Conservation (phyloP, 2,797 vertebrate genomes). For the Catostomus latipinnis region DNA sequence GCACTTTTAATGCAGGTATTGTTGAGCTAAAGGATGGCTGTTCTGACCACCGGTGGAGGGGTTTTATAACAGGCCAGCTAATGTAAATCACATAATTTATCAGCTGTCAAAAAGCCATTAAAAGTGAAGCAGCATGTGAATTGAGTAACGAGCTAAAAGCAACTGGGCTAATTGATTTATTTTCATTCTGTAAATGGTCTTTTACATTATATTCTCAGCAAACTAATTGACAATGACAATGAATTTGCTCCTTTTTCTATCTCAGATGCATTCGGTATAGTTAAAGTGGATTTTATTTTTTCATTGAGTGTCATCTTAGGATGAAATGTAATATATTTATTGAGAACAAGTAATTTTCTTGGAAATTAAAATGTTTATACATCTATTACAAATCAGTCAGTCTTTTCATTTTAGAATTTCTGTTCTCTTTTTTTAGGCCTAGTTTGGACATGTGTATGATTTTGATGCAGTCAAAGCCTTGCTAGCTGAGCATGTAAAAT, state of each 20-base stretch:
- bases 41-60: conserved; percentile 40
- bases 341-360: background rate
- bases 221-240: conserved; percentile 50
- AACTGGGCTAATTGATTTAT: conserved; percentile 63
- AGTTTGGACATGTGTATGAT: conserved; percentile 23
- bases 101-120: conserved; percentile 63
- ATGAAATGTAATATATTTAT: conserved; percentile 20
- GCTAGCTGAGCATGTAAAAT: conserved; percentile 52
- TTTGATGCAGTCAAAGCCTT: conserved; percentile 43
- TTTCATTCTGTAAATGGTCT: conserved; percentile 53
- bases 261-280: background rate
- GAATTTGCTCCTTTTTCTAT: conserved; percentile 43
- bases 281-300: conserved; percentile 22
- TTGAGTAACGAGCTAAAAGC: conserved; percentile 61
- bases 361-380: background rate
- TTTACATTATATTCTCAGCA: conserved; percentile 45
- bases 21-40: conserved; percentile 28
- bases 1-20: conserved; percentile 37
- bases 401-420: background rate
- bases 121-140: conserved; percentile 58
- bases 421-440: background rate
- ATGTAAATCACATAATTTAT: conserved; percentile 63
- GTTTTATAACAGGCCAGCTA: conserved; percentile 53
- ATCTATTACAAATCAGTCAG: background rate
- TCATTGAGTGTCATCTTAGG: conserved; percentile 16